These are phyloP conservation scores for Sporophila hypoxantha DNA, from an alignment of 2,113 vertebrate species.

Conservation along the genomic window DNA sequence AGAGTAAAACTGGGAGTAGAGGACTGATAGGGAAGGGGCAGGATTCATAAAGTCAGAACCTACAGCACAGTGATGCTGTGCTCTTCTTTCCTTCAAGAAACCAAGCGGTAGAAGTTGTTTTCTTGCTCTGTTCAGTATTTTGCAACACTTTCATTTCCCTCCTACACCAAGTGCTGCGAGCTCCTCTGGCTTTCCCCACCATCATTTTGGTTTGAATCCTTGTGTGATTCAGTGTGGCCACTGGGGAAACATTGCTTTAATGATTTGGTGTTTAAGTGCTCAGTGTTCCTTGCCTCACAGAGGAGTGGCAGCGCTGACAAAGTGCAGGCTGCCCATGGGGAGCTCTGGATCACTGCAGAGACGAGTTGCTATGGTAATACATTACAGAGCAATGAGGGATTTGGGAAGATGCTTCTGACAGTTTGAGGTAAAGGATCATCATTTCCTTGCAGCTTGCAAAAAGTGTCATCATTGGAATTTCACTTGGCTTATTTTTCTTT, in stretches of 20 bases:
- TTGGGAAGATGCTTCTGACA: conserved; percentile 43
- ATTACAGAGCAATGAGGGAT: conserved; percentile 33
- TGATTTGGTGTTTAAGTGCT: conserved; percentile 50
- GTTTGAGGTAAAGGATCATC: conserved; percentile 42
- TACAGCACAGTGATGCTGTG: background rate
- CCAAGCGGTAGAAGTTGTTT: background rate
- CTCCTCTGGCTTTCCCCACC: background rate
- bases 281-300: conserved; percentile 17
- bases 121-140: background rate
- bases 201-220: background rate
- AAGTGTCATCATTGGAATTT: conserved; percentile 4
- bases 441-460: conserved; percentile 20
- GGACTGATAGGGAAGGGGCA: background rate
- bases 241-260: conserved; percentile 35
- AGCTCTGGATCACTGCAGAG: conserved; percentile 17
- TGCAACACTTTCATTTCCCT: background rate
- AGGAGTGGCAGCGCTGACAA: conserved; percentile 20
- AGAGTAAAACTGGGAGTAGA: background rate
- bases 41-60: background rate
- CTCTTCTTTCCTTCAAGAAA: background rate
- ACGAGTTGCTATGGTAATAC: conserved; percentile 42
- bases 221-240: background rate
- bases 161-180: background rate
- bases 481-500: background rate
- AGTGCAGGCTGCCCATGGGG: conserved; percentile 22